Evolutionary conservation across 2,888 invertebrate genomes (phyloP), one percentile per base, ranked within the genome.

Genomic region (Polia nebulosa): DNA sequence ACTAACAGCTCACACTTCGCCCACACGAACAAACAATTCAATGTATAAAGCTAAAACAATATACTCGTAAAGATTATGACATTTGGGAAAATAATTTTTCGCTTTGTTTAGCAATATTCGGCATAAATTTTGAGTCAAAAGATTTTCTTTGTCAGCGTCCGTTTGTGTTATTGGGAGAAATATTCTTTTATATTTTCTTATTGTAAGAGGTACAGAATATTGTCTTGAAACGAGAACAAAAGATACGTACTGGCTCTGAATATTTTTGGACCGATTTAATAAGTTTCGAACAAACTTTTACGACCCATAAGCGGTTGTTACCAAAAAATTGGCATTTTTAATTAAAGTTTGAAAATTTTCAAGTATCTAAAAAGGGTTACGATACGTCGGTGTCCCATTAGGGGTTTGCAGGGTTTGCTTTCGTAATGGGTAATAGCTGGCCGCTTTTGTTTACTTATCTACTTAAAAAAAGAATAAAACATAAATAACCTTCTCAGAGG

Each of bases 91-190:
- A 88, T 89, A 85, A 88, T 87, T 89, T 88, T 81, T 87, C 85
- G 87, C 88, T 84, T 88, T 89, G 87, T 86, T 87, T 84, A 85
- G 85, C 84, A 83, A 86, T 88, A 86, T 85, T 83, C 82, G 86
- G 85, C 74, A 78, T 85, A 80, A 85, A 84, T 87, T 88, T 85
- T 81, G 81, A 85, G 79, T 83, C 80, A 85, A 86, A 83, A 85
- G 82, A 82, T 84, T 88, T 85, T 85, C 83, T 86, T 87, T 87
- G 85, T 86, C 87, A 87, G 87, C 78, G 57, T 70, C 68, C 74
- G 72, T 81, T 78, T 78, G 71, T 65, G 53, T 64, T 81, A 78
- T 80, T 79, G 78, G 70, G 49, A 67, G 70, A 72, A 80, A 79
- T 75, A 72, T 70, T 79, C 66, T 69, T 73, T 71, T 59, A 61